Percentiles rank a stretch among this genome's conserved stretches.
Evolutionary conservation across 2,888 invertebrate species (phyloP).

Genomic region (Stictocephala bisonia): DNA sequence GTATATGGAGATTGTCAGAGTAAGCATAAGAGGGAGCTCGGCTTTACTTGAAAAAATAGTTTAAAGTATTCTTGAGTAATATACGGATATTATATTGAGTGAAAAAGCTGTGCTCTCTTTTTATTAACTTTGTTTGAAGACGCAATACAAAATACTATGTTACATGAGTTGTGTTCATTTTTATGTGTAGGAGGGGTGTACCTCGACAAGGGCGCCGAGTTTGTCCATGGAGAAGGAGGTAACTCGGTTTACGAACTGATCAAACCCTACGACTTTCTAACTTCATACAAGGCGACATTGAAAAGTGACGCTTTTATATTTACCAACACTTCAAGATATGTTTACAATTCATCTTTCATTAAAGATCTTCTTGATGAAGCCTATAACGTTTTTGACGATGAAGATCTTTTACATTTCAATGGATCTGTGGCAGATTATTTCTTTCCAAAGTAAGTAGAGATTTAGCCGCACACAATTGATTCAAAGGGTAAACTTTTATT

Average conservation of each 20-base stretch:
- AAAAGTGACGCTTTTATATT: background rate
- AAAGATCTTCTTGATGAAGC: background rate
- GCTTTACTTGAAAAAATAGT: too few species aligned
- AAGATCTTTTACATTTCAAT: background rate
- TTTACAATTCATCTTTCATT: background rate
- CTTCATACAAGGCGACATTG: background rate
- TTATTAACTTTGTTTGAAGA: too few species aligned
- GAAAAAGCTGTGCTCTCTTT: too few species aligned
- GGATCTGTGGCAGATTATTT: background rate
- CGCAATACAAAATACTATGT: too few species aligned
- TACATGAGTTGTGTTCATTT: too few species aligned
- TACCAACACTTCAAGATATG: background rate
- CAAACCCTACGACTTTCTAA: background rate
- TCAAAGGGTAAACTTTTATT: too few species aligned
- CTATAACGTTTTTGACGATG: background rate
- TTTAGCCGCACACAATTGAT: too few species aligned
- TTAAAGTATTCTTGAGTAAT: too few species aligned
- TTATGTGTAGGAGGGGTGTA: conserved; percentile 63
- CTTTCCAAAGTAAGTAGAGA: conserved; percentile 14
- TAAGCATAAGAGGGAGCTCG: too few species aligned
- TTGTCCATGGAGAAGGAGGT: conserved; percentile 78
- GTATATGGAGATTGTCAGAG: too few species aligned
- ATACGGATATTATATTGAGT: too few species aligned
- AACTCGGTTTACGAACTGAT: conserved; percentile 70
- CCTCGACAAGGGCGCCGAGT: conserved; percentile 81